Percentiles rank a stretch among this genome's conserved stretches.
Evolutionary conservation across 2,888 invertebrate species (phyloP).

Genomic region (Euphydryas editha): DNA sequence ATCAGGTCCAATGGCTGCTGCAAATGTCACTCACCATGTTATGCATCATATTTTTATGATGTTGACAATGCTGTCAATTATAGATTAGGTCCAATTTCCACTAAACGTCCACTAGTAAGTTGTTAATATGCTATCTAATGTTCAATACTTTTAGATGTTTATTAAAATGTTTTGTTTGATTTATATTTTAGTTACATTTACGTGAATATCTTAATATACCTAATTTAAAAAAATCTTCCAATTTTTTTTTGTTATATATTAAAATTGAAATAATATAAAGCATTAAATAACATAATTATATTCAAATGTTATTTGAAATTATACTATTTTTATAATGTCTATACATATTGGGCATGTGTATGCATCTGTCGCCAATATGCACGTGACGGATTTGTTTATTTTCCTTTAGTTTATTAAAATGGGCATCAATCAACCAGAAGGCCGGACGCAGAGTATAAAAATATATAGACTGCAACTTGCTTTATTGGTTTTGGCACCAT

Average conservation of each 20-base stretch:
- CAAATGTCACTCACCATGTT: too few relatives aligned
- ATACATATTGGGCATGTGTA: slow-evolving; percentile 45
- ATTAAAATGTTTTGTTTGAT: too few relatives aligned
- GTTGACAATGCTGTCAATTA: too few relatives aligned
- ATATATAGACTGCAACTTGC: slow-evolving; percentile 42
- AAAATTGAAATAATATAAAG: not conserved
- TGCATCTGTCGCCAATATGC: slow-evolving; percentile 57
- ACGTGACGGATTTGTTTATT: slow-evolving; percentile 57
- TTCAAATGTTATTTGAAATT: not conserved
- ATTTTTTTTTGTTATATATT: too few relatives aligned
- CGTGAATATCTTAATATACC: too few relatives aligned
- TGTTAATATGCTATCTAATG: too few relatives aligned
- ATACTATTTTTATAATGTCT: slow-evolving; percentile 8
- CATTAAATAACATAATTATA: not conserved
- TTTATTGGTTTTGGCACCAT: slow-evolving; percentile 46
- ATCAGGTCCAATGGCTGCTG: too few relatives aligned
- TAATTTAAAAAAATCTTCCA: not conserved
- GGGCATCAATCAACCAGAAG: slow-evolving; percentile 39
- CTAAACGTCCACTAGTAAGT: too few relatives aligned
- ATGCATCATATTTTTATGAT: too few relatives aligned
- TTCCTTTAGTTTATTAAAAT: slow-evolving; percentile 49
- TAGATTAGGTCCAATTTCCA: too few relatives aligned
- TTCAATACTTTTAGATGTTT: too few relatives aligned
- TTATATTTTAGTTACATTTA: too few relatives aligned
- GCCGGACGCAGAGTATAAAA: slow-evolving; percentile 44